Percentiles rank a stretch among this genome's conserved stretches.
These are phyloP conservation scores for Xiphorhynchus erythropygius DNA, from an alignment of 2,797 vertebrate genomes.

Conservation along the genomic window DNA sequence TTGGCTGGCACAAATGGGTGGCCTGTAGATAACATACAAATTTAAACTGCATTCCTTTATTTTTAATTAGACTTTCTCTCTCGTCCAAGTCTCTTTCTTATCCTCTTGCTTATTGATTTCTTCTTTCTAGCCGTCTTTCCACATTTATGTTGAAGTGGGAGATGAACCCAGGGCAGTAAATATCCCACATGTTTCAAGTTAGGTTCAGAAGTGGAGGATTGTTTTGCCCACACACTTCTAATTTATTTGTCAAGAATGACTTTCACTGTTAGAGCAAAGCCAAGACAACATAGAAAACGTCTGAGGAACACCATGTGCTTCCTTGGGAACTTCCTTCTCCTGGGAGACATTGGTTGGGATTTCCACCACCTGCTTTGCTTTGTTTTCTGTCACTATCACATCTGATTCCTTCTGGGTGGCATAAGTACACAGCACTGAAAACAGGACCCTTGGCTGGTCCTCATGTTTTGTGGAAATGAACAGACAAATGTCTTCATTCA, in stretches of 20 bases:
- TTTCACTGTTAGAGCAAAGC: not conserved
- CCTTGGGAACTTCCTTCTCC: not conserved
- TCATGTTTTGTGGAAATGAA: not conserved
- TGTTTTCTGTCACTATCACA: not conserved
- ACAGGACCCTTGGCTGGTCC: not conserved
- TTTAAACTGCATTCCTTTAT: not conserved
- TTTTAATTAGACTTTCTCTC: not conserved
- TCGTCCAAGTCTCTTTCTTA: not conserved
- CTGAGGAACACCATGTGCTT: not conserved
- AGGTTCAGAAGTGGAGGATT: not conserved
- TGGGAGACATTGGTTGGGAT: not conserved
- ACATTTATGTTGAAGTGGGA: not conserved
- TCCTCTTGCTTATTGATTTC: not conserved
- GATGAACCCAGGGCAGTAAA: not conserved
- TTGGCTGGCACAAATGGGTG: constrained; percentile 24
- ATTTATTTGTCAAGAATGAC: not conserved
- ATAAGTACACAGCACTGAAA: not conserved
- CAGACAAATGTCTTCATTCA: not conserved
- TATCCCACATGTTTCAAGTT: not conserved
- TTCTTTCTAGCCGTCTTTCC: not conserved
- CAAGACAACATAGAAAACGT: not conserved
- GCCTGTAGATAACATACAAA: constrained; percentile 8
- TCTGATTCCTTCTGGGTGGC: not conserved
- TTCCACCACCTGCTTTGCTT: not conserved
- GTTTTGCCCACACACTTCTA: not conserved